phyloP scores from a whole-genome alignment of 2,888 invertebrate species.

The Polia nebulosa region DNA sequence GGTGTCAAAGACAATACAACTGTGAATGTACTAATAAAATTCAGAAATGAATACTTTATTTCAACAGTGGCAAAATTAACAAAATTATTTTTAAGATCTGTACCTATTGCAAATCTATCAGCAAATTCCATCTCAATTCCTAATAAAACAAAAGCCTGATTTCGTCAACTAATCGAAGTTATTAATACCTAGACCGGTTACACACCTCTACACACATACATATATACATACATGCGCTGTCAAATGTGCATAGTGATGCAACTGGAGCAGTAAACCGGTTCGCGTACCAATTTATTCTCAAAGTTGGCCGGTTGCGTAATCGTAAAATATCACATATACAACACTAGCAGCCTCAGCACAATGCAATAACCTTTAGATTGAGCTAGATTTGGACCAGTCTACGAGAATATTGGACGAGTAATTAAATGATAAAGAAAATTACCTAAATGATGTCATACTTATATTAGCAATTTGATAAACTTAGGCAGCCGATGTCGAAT shows the following conservation, averaged over 20 bases:
- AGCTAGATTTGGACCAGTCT: slow-evolving; percentile 66
- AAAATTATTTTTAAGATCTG: background rate
- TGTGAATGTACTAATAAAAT: background rate
- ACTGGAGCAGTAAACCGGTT: slow-evolving; percentile 73
- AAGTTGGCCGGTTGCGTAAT: slow-evolving; percentile 71
- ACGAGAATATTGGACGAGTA: slow-evolving; percentile 45
- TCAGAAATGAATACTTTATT: background rate
- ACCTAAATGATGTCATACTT: slow-evolving; percentile 32
- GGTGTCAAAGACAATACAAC: slow-evolving; percentile 12
- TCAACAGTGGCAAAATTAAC: too few relatives aligned
- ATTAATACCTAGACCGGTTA: slow-evolving; percentile 64
- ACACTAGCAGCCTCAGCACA: slow-evolving; percentile 58
- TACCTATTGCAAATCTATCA: background rate
- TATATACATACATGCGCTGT: slow-evolving; percentile 61
- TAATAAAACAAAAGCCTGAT: slow-evolving; percentile 43
- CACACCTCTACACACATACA: slow-evolving; percentile 45
- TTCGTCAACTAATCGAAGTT: slow-evolving; percentile 57
- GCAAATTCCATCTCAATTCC: slow-evolving; percentile 16
- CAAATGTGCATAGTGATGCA: slow-evolving; percentile 77
- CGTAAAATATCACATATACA: slow-evolving; percentile 65
- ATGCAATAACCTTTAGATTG: slow-evolving; percentile 63
- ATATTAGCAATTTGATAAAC: slow-evolving; percentile 36
- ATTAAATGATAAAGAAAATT: slow-evolving; percentile 45
- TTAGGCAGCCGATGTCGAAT: slow-evolving; percentile 12
- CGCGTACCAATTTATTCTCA: slow-evolving; percentile 69